phyloP scores from a whole-genome alignment of 2,113 vertebrate genomes.

The Bagarius yarrelli region DNA sequence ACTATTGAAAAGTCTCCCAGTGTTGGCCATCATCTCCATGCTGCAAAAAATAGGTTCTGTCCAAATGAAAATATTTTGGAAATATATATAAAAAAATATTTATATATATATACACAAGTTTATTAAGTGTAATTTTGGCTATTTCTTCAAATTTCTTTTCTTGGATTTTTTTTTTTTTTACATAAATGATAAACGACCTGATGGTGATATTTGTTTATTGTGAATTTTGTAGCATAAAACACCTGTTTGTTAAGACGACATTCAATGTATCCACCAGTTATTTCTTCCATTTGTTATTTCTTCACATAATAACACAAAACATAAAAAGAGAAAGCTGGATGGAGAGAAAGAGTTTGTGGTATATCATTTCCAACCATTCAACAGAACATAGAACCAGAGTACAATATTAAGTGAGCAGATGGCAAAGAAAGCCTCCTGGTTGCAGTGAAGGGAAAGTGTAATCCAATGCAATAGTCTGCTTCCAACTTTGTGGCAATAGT shows the following conservation, averaged over 20 bases:
- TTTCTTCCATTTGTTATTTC: too few species aligned
- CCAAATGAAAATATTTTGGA: neutral
- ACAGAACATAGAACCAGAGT: neutral
- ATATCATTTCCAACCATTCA: neutral
- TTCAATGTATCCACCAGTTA: too few species aligned
- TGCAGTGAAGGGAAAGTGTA: neutral
- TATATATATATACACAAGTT: neutral
- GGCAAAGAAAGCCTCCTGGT: neutral
- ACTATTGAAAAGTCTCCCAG: neutral
- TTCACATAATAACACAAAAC: neutral
- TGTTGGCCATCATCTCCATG: neutral
- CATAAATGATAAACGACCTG: neutral
- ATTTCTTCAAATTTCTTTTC: neutral
- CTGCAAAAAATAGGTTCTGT: neutral
- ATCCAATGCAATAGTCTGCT: neutral
- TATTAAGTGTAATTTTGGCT: neutral
- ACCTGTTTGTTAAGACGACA: too few species aligned
- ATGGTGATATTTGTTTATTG: too few species aligned
- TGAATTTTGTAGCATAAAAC: neutral
- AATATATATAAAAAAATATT: neutral
- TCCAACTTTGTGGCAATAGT: neutral
- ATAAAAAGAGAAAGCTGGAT: neutral
- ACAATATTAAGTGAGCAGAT: neutral
- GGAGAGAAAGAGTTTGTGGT: too few species aligned
- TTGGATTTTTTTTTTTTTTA: neutral